phyloP scores from a whole-genome alignment of 2,113 vertebrate species.

The Proterorhinus semilunaris region DNA sequence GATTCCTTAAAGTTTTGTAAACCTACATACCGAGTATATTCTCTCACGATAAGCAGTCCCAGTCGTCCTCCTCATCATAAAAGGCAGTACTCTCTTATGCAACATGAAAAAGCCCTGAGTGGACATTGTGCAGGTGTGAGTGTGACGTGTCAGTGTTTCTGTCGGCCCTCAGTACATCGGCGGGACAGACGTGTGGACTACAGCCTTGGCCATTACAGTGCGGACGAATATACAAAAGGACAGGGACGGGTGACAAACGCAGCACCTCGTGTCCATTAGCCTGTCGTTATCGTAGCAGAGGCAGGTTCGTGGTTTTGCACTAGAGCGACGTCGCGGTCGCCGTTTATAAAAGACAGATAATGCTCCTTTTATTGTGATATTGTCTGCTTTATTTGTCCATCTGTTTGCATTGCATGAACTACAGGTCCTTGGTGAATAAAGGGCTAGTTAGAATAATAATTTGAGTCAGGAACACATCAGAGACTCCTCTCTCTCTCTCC shows the following conservation, averaged over 20 bases:
- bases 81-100: not conserved
- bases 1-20: too few relatives aligned
- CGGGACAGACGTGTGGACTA: not conserved
- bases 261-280: not conserved
- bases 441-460: not conserved
- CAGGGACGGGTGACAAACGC: not conserved
- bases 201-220: not conserved
- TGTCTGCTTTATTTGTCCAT: not conserved
- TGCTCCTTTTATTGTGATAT: not conserved
- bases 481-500: not conserved
- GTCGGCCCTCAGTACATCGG: not conserved
- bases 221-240: not conserved
- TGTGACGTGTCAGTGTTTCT: not conserved
- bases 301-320: not conserved
- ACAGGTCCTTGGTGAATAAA: not conserved
- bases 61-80: not conserved
- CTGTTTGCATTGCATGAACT: not conserved
- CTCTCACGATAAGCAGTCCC: not conserved
- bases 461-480: slow-evolving; percentile 5
- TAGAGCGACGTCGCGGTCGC: not conserved
- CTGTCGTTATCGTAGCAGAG: not conserved
- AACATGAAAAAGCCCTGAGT: not conserved
- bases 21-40: not conserved
- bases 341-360: not conserved
- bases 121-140: not conserved